Evolutionary conservation across 2,113 vertebrate genomes (phyloP).

Genomic region (Thunnus maccoyii): DNA sequence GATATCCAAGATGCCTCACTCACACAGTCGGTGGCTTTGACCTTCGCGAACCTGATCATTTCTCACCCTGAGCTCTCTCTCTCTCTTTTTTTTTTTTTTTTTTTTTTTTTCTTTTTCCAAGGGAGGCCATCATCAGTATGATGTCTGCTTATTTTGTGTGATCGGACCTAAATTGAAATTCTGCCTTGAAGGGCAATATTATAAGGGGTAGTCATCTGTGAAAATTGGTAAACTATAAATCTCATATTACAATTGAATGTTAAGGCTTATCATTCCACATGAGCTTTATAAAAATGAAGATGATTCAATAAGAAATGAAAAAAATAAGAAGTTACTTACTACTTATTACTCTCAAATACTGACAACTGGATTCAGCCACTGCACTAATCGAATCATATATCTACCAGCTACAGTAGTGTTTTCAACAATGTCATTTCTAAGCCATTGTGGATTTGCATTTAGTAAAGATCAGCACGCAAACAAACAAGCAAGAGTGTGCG

Average conservation of each 20-base stretch:
- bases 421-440: not conserved
- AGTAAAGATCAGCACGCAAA: constrained; percentile 1
- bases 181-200: constrained; percentile 68
- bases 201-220: constrained; percentile 60
- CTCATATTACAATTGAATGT: constrained; percentile 35
- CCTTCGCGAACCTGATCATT: constrained; percentile 85
- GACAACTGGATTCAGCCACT: constrained; percentile 17
- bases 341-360: not conserved
- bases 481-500: not conserved
- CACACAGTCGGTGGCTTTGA: constrained; percentile 87
- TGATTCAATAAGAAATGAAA: not conserved
- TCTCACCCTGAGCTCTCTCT: constrained; percentile 59
- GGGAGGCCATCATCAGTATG: constrained; percentile 52
- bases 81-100: constrained; percentile 24
- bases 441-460: constrained; percentile 9
- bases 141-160: constrained; percentile 65
- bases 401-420: not conserved
- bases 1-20: constrained; percentile 85
- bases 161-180: constrained; percentile 74
- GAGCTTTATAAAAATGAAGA: constrained; percentile 30
- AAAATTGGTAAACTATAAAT: constrained; percentile 56
- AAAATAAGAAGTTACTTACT: not conserved
- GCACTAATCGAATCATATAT: constrained; percentile 15
- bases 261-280: constrained; percentile 22
- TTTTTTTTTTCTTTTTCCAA: not conserved